These are phyloP conservation scores for Thyatira batis DNA, from an alignment of 2,888 invertebrate species.

Conservation along the genomic window DNA sequence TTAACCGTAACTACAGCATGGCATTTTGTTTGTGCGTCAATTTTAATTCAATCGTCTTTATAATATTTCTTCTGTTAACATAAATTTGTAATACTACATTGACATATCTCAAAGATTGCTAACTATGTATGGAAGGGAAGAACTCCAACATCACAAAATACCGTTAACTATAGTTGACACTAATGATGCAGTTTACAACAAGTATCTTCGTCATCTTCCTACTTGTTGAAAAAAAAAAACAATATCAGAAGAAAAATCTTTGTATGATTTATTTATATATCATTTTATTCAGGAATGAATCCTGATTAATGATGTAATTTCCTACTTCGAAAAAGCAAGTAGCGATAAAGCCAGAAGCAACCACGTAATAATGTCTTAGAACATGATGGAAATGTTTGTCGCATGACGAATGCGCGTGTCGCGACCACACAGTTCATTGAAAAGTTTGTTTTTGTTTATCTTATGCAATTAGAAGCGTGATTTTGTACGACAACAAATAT, in stretches of 20 bases:
- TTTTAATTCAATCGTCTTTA: background rate
- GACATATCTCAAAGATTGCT: no score
- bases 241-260: no score
- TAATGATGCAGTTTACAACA: no score
- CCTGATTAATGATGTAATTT: slow-evolving; percentile 23
- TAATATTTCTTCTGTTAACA: no score
- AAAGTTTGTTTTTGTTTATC: slow-evolving; percentile 8
- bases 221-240: no score
- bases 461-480: background rate
- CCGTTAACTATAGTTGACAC: no score
- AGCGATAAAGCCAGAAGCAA: slow-evolving; percentile 37
- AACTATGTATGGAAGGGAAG: no score
- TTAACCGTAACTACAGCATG: background rate
- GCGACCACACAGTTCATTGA: background rate
- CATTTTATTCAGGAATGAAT: no score
- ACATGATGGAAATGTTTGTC: slow-evolving; percentile 55
- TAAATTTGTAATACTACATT: no score
- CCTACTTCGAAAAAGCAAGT: background rate
- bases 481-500: background rate
- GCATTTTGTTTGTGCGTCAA: background rate
- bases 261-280: no score
- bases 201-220: no score
- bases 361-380: slow-evolving; percentile 48
- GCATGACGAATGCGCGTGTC: slow-evolving; percentile 39
- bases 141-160: no score